Evolutionary conservation across 2,113 vertebrate genomes (phyloP).

Genomic region (Tetrao urogallus): DNA sequence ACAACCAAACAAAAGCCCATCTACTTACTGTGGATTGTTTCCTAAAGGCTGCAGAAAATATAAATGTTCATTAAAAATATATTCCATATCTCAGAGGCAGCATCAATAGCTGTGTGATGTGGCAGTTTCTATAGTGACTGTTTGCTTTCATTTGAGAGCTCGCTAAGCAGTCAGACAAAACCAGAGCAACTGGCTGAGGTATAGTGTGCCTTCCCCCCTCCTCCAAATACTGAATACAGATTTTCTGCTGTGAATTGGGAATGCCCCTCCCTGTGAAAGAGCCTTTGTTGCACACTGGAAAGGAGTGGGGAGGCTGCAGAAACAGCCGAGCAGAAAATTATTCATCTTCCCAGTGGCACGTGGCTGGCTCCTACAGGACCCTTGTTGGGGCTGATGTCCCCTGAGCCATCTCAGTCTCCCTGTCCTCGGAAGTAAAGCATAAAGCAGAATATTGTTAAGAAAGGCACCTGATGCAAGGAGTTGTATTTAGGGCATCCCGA

Average conservation of each 20-base stretch:
- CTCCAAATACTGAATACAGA: neutral
- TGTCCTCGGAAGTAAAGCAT: rapidly evolving
- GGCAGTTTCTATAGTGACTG: conserved; percentile 76
- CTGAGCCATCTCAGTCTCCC: rapidly evolving
- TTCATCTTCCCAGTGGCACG: neutral
- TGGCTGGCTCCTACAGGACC: neutral
- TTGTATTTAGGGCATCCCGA: neutral
- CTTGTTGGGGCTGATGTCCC: rapidly evolving
- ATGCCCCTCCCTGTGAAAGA: conserved; percentile 26
- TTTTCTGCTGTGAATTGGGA: conserved; percentile 67
- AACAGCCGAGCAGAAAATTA: neutral
- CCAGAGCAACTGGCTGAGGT: conserved; percentile 9
- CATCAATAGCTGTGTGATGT: neutral
- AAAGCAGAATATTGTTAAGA: rapidly evolving
- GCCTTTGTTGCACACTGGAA: conserved; percentile 17
- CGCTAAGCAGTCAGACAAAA: conserved; percentile 44
- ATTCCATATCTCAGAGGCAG: neutral
- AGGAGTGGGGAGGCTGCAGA: neutral
- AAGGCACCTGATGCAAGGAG: neutral
- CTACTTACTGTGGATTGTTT: neutral
- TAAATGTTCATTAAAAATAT: conserved; percentile 6
- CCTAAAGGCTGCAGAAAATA: neutral
- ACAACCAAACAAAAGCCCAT: neutral
- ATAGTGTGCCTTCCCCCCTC: neutral
- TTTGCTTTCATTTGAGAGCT: conserved; percentile 48